phyloP scores from a whole-genome alignment of 1,140 invertebrate species.

The Hermetia illucens region DNA sequence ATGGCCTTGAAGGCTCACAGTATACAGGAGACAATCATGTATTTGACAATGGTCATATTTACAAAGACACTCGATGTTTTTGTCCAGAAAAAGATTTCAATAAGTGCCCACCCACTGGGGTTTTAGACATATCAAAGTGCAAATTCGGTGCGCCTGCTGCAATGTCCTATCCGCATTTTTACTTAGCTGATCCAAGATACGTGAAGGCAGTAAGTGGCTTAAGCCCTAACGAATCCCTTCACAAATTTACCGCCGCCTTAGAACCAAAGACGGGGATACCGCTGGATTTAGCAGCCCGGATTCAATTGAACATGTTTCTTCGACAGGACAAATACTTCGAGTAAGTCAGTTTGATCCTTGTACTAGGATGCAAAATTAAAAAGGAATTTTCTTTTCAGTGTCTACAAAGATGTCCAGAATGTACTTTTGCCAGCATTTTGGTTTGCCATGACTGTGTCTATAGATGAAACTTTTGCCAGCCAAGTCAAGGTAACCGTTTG shows the following conservation, averaged over 20 bases:
- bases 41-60: conserved; percentile 49
- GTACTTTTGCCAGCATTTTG: conserved; percentile 39
- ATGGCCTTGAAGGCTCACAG: conserved; percentile 40
- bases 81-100: conserved; percentile 18
- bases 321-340: conserved; percentile 33
- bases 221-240: conserved; percentile 47
- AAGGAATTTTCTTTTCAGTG: conserved; percentile 25
- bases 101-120: conserved; percentile 35
- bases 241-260: conserved; percentile 53
- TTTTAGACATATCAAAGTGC: conserved; percentile 53
- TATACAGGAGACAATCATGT: conserved; percentile 41
- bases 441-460: conserved; percentile 45
- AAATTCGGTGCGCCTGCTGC: conserved; percentile 64
- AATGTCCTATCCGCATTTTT: conserved; percentile 76
- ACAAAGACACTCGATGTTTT: conserved; percentile 18
- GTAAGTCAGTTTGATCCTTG: conserved; percentile 27
- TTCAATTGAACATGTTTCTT: conserved; percentile 63
- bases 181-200: conserved; percentile 51
- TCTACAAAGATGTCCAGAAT: conserved; percentile 32
- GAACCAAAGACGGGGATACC: conserved; percentile 64
- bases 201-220: conserved; percentile 49
- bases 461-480: conserved; percentile 36
- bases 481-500: conserved; percentile 30
- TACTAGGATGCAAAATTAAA: neutral
- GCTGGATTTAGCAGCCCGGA: conserved; percentile 52